Base-by-base conservation (phyloP, 2,888 invertebrate genomes). In the Schizotus pectinicornis region DNA sequence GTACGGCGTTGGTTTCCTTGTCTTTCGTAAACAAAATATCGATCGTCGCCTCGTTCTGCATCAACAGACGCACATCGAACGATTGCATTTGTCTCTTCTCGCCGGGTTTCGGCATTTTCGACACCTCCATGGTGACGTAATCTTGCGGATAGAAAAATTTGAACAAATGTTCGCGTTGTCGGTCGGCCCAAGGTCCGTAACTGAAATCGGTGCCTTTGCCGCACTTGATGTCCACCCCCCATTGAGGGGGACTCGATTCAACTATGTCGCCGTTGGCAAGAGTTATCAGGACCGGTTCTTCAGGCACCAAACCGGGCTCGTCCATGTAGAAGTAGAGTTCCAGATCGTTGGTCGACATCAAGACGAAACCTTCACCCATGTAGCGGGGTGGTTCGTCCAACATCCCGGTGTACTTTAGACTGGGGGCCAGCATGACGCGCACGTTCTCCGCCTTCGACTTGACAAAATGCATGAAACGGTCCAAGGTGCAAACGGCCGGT, bases 101-200 rank as follows among this genome's bases (percentile, higher is more conserved):
- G 1, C 97, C 97, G 0, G 95, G 91, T 73, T 88, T 86, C 0
- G 94, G 92, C 39, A 89, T 85, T 57, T 89, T 87, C 0, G 94
- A 94, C 1, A 92, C 86, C 77, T 88, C 87, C 76, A 93, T 83
- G 56, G 89, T 87, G 73, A 90, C 87, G 80, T 89, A 94, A 77
- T 93, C 91, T 63, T 91, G 89, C 6, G 96, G 98, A 76, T 93
- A 98, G 81, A 99, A 99, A 79, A 98, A 96, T 80, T 90, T 94
- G 80, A 94, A 98, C 32, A 99, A 82, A 79, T 94, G 90, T 76
- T 97, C 97, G 63, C 98, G 86, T 77, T 99, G 98, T 47, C 97
- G 85, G 77, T 99, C 98, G 2, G 98, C 98, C 98, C 98, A 99
- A 0, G 98, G 98, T 0, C 98, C 98, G 75, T 98, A 99, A 79